Conservation (phyloP, 2,113 vertebrate species). For the Mystacornis crossleyi region DNA sequence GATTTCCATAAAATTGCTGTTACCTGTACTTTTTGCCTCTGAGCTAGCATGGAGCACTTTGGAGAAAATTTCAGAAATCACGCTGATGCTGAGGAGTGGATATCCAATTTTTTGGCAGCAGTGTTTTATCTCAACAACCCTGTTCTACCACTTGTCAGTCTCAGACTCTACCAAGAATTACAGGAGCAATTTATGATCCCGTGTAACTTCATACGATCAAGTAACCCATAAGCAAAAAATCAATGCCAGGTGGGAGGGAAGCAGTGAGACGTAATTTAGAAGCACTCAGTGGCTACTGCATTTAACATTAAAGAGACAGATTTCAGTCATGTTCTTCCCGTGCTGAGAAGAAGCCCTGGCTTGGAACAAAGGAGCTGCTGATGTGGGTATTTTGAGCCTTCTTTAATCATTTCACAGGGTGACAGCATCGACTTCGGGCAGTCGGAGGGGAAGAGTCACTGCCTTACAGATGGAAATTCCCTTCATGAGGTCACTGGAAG, state of each 20-base stretch:
- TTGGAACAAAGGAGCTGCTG: constrained; percentile 22
- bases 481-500: neutral
- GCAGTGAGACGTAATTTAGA: neutral
- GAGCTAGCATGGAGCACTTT: neutral
- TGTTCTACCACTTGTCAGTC: neutral
- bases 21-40: neutral
- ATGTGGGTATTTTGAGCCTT: neutral
- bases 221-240: constrained; percentile 46
- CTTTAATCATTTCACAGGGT: neutral
- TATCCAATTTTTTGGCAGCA: neutral
- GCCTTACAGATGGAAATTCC: neutral
- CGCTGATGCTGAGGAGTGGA: neutral
- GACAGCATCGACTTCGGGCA: neutral
- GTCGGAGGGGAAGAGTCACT: neutral
- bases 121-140: neutral
- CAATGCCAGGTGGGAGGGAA: constrained; percentile 2
- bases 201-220: constrained; percentile 28
- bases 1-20: neutral
- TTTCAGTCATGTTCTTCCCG: neutral
- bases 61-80: neutral
- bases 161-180: neutral
- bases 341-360: neutral
- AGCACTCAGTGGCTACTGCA: neutral
- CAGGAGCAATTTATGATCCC: constrained; percentile 4
- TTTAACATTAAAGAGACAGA: constrained; percentile 15